Percentiles rank a stretch among this genome's conserved stretches.
Evolutionary conservation across 1,140 invertebrate species (phyloP).

Genomic region (Olivierus martensii): DNA sequence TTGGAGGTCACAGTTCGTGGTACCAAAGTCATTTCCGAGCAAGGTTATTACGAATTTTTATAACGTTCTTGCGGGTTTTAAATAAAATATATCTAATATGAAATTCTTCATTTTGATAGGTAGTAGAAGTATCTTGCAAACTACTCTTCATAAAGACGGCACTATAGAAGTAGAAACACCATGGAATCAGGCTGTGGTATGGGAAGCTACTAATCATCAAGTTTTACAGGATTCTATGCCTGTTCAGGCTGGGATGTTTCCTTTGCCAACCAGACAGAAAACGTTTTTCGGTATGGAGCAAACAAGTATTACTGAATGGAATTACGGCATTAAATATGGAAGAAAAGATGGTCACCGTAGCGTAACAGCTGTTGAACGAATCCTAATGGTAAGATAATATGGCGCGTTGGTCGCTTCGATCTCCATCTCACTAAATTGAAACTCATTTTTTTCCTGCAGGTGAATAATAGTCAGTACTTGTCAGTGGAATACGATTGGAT

Average conservation of each 20-base stretch:
- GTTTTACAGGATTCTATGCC: conserved; percentile 70
- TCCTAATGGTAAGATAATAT: conserved; percentile 14
- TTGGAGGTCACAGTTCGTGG: conserved; percentile 52
- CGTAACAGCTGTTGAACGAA: conserved; percentile 19
- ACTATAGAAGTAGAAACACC: conserved; percentile 33
- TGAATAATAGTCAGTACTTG: conserved; percentile 81
- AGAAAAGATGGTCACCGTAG: conserved; percentile 23
- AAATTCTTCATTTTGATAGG: no score
- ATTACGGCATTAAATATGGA: conserved; percentile 42
- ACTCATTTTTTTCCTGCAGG: conserved; percentile 45
- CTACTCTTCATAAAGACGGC: conserved; percentile 32
- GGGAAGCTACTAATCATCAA: conserved; percentile 60
- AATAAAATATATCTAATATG: no score
- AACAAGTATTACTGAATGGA: conserved; percentile 87
- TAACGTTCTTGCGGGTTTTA: no score
- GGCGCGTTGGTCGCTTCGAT: no score
- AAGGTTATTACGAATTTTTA: conserved; percentile 18
- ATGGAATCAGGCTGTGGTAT: conserved; percentile 30
- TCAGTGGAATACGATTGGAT: conserved; percentile 85
- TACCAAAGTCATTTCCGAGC: conserved; percentile 44
- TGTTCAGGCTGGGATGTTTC: conserved; percentile 82
- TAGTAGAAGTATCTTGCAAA: conserved; percentile 17
- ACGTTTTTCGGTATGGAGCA: conserved; percentile 43
- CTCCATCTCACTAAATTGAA: not conserved
- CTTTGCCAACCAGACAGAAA: conserved; percentile 70